These are phyloP conservation scores for Phalera bucephala DNA, from an alignment of 2,888 invertebrate species.

Conservation along the genomic window DNA sequence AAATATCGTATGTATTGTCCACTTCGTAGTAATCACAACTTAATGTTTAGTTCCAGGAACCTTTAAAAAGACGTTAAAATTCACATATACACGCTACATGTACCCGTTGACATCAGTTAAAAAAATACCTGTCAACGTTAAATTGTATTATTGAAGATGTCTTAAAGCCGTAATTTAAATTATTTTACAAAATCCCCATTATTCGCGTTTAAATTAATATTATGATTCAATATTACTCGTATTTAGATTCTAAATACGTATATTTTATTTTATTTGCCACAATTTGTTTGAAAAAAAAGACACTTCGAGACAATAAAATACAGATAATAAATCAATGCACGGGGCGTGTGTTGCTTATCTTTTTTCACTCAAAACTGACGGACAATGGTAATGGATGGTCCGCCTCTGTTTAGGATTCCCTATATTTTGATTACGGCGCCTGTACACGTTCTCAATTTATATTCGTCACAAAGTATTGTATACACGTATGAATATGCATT, in stretches of 20 bases:
- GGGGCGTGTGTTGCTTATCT: conserved; percentile 19
- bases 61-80: not conserved
- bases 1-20: not conserved
- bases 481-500: not conserved
- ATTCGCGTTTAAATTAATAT: too few relatives aligned
- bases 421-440: not conserved
- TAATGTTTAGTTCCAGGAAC: not conserved
- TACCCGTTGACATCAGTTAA: not conserved
- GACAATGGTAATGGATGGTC: conserved; percentile 6
- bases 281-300: too few relatives aligned
- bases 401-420: not conserved
- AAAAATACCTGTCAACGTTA: too few relatives aligned
- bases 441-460: not conserved
- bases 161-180: too few relatives aligned
- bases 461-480: not conserved
- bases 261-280: too few relatives aligned
- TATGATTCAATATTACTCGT: too few relatives aligned
- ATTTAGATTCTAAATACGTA: too few relatives aligned
- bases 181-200: too few relatives aligned
- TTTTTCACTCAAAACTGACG: conserved; percentile 22
- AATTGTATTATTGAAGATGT: too few relatives aligned
- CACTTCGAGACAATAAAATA: too few relatives aligned
- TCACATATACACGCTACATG: not conserved
- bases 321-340: conserved; percentile 2
- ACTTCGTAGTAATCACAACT: not conserved